Percentiles rank a stretch among this genome's conserved stretches.
These are phyloP conservation scores for Myotis yumanensis DNA, from an alignment of 2,113 vertebrate genomes.

Conservation along the genomic window DNA sequence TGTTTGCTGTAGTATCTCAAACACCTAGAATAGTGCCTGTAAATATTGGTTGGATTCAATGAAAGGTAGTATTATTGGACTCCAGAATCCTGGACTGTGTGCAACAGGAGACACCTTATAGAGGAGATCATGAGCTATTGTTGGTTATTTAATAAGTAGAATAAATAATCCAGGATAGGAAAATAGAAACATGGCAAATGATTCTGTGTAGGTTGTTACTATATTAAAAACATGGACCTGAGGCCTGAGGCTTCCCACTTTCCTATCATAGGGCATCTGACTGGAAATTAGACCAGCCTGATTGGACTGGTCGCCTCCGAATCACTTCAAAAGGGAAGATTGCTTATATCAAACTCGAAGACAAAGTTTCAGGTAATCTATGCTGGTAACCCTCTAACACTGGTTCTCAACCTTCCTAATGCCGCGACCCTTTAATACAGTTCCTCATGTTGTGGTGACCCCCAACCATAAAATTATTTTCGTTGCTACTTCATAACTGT, in stretches of 20 bases:
- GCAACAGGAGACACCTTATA: background rate
- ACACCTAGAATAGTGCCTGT: background rate
- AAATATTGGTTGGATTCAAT: background rate
- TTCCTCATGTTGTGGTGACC: no score
- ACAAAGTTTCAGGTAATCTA: constrained; percentile 92
- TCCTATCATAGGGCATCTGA: constrained; percentile 92
- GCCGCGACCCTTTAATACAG: no score
- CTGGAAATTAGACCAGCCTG: constrained; percentile 97
- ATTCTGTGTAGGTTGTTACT: background rate
- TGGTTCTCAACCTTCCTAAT: no score
- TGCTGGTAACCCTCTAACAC: background rate
- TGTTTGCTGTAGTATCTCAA: background rate
- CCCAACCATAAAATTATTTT: no score
- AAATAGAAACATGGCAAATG: background rate
- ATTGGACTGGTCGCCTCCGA: constrained; percentile 96
- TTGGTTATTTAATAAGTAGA: constrained; percentile 14
- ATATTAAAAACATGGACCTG: background rate
- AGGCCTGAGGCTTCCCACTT: constrained; percentile 53
- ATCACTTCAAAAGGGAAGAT: constrained; percentile 95
- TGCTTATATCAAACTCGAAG: constrained; percentile 95
- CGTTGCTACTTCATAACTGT: no score
- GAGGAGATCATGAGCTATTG: background rate
- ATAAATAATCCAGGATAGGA: background rate
- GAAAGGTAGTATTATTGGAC: background rate
- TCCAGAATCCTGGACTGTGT: background rate